Percentiles rank a stretch among this genome's conserved stretches.
Conservation (phyloP, 2,888 invertebrate genomes). For the Epinotia demarniana region DNA sequence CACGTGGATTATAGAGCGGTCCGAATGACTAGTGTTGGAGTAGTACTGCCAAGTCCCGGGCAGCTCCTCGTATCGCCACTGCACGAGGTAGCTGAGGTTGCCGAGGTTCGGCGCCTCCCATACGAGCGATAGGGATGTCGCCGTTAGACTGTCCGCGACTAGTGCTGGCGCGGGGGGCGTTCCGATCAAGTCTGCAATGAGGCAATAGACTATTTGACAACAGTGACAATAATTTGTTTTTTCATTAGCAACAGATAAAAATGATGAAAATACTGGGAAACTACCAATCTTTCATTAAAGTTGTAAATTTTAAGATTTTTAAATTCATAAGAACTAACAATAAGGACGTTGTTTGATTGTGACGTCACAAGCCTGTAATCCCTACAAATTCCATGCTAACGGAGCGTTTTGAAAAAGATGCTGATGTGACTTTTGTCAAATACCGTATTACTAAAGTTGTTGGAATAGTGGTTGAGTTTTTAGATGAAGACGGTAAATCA, state of each 20-base stretch:
- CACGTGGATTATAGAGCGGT: conserved; percentile 88
- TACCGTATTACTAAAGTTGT: not conserved
- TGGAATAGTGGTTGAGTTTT: too few species aligned
- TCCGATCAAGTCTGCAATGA: conserved; percentile 85
- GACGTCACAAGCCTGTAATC: too few species aligned
- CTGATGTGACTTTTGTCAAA: too few species aligned
- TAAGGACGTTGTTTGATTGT: too few species aligned
- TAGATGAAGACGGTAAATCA: not conserved
- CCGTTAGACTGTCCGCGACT: conserved; percentile 90
- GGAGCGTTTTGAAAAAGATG: too few species aligned
- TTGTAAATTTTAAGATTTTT: too few species aligned
- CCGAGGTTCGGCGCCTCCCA: conserved; percentile 88
- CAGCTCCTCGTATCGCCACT: conserved; percentile 90
- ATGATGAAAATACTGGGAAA: too few species aligned
- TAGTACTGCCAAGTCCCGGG: conserved; percentile 93
- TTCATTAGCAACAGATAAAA: too few species aligned
- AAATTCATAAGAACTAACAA: too few species aligned
- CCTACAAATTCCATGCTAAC: too few species aligned
- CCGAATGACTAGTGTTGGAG: conserved; percentile 88
- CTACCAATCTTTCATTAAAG: too few species aligned
- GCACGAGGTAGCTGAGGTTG: conserved; percentile 87
- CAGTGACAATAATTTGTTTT: too few species aligned
- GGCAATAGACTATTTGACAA: not conserved
- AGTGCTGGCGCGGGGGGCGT: conserved; percentile 90
- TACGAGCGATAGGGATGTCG: conserved; percentile 91